Evolutionary conservation across 2,888 invertebrate genomes (phyloP).

Genomic region (Philhelius pedissequus): DNA sequence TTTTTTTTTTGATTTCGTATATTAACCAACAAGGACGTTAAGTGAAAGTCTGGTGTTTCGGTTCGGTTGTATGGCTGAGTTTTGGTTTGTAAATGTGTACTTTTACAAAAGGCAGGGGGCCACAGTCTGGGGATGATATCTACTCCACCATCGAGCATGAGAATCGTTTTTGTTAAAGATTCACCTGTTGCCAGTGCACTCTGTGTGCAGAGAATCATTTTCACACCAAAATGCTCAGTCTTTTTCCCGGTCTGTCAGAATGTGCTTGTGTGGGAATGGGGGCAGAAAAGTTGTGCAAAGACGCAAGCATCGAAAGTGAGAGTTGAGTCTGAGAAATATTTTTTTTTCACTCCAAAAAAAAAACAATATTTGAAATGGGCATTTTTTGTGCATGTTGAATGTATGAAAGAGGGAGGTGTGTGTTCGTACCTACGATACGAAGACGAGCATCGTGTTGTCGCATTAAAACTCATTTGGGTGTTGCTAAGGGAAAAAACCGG

Average conservation of each 20-base stretch:
- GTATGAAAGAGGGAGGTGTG: slow-evolving; percentile 19
- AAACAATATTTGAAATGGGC: slow-evolving; percentile 35
- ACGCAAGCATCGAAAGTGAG: slow-evolving; percentile 46
- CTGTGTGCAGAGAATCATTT: slow-evolving; percentile 59
- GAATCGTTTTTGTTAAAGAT: slow-evolving; percentile 58
- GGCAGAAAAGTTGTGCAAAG: slow-evolving; percentile 56
- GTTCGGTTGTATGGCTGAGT: slow-evolving; percentile 18
- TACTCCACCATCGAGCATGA: background rate
- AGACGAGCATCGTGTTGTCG: background rate
- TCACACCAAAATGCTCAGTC: slow-evolving; percentile 47
- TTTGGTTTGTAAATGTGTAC: slow-evolving; percentile 32
- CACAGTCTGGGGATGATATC: slow-evolving; percentile 2
- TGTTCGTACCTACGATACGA: background rate
- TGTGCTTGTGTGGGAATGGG: slow-evolving; percentile 7
- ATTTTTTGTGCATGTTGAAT: slow-evolving; percentile 38
- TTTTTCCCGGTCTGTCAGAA: slow-evolving; percentile 32
- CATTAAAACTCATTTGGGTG: slow-evolving; percentile 48
- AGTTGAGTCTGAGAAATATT: slow-evolving; percentile 33
- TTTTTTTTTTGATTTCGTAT: too few relatives aligned
- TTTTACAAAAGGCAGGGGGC: background rate
- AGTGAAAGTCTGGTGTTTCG: slow-evolving; percentile 53
- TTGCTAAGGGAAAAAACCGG: slow-evolving; percentile 1
- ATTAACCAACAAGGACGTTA: slow-evolving; percentile 64
- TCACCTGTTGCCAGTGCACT: slow-evolving; percentile 65
- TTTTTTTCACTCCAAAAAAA: background rate